These are phyloP conservation scores for Nettapus auritus DNA, from an alignment of 2,113 vertebrate genomes.

Conservation along the genomic window DNA sequence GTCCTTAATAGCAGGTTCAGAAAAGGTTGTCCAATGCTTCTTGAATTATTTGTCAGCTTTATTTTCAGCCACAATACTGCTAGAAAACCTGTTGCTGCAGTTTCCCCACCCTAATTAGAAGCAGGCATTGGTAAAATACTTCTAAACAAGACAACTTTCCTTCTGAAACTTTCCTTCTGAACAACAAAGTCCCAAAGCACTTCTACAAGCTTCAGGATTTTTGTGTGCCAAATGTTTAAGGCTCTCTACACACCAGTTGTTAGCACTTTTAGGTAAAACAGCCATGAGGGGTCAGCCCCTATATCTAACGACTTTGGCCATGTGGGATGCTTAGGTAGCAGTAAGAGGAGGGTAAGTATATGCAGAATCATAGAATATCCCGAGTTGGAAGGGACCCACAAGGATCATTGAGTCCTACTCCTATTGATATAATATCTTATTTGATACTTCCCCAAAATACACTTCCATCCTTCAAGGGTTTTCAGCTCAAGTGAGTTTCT, in stretches of 20 bases:
- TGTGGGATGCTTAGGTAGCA: background rate
- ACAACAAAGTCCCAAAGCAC: background rate
- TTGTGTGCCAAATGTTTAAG: background rate
- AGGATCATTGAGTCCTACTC: no score
- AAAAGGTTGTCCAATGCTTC: background rate
- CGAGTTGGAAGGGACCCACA: no score
- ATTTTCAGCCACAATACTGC: background rate
- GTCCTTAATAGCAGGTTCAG: background rate
- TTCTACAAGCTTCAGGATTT: background rate
- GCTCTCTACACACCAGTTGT: background rate
- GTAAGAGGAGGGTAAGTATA: background rate
- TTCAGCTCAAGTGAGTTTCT: background rate
- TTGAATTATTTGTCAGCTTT: background rate
- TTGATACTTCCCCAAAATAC: background rate
- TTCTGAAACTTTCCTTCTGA: background rate
- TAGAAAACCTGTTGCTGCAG: background rate
- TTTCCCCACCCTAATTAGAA: background rate
- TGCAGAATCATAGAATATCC: no score
- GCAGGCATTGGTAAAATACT: background rate
- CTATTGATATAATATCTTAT: no score
- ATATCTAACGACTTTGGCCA: background rate
- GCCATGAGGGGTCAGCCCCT: background rate
- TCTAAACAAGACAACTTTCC: background rate
- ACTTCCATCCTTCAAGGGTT: background rate
- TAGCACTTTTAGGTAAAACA: background rate